Evolutionary conservation across 2,113 vertebrate genomes (phyloP), one percentile per base, ranked within the genome.

Genomic region (Calidris pygmaea): DNA sequence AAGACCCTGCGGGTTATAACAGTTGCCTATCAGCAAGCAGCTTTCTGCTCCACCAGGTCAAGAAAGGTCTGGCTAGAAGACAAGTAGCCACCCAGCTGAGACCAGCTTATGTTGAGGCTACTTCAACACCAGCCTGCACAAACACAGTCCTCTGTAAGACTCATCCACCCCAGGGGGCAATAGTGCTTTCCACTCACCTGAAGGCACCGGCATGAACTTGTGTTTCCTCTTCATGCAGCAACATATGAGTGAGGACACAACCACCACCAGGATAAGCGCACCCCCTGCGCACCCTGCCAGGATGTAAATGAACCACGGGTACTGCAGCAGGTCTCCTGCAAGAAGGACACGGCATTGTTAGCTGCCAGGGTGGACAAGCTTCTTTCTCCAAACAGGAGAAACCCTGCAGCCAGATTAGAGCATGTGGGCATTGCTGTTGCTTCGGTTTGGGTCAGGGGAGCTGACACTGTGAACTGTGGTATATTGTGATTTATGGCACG

Each of bases 171-270:
- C 21, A 7, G 5, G 10, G 10, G 3, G 1, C 2, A 59, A 30
- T 22, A 62, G n/a, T 5, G 2, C 35, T 83, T 37, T 59, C 39
- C 56, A 60, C 96, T 96, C 65, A 97, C 97, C 97, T 75, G 96
- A 96, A 78, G 97, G 97, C 63, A 97, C 89, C 0, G 92, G 92
- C 62, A 96, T 90, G 89, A 97, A 97, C 62, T 93, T 95, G 68
- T 93, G 92, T 62, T 88, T 97, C 80, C 91, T 96, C 68, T 59
- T 97, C 96, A 97, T 84, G 87, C 93, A 97, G 94, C 97, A 97
- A 17, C 95, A 97, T 37, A 96, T 76, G 58, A 96, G 21, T 7
- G 95, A 87, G 48, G 97, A 97, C 52, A 95, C 85, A 50, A 70
- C 22, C 66, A 93, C 70, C 48, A 95, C 14, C 58, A 97, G 74